These are phyloP conservation scores for Drosophila trapezifrons DNA, from an alignment of 1,140 invertebrate genomes.

Conservation along the genomic window DNA sequence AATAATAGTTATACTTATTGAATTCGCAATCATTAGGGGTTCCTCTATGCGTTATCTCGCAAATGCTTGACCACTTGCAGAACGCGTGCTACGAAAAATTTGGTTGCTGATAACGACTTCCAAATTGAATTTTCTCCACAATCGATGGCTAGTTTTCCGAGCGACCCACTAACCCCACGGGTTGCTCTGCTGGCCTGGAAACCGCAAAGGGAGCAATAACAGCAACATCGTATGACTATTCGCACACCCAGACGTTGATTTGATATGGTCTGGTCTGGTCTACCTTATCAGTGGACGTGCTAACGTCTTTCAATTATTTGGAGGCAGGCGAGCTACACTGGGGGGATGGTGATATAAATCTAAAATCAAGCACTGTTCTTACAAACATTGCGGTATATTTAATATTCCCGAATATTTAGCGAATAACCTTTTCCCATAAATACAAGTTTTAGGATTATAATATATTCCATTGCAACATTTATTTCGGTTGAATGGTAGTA, in stretches of 20 bases:
- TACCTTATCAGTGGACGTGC: slow-evolving; percentile 36
- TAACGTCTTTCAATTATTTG: slow-evolving; percentile 7
- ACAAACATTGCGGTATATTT: no score
- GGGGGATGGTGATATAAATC: no score
- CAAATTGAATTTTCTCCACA: not conserved
- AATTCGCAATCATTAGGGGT: slow-evolving; percentile 7
- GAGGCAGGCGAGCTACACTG: slow-evolving; percentile 9
- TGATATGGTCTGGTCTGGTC: slow-evolving; percentile 28
- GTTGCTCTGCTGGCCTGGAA: slow-evolving; percentile 17
- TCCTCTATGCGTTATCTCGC: slow-evolving; percentile 11
- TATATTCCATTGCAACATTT: no score
- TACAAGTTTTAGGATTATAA: no score
- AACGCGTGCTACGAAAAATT: slow-evolving; percentile 12
- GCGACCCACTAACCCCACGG: slow-evolving; percentile 25
- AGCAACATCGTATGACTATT: slow-evolving; percentile 40
- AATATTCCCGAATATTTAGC: no score
- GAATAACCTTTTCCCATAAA: no score
- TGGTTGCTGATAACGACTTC: not conserved
- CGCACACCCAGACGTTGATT: slow-evolving; percentile 21
- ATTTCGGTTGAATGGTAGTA: no score
- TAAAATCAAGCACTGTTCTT: no score
- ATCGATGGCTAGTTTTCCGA: slow-evolving; percentile 23
- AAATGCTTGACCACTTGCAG: not conserved
- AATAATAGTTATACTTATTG: not conserved
- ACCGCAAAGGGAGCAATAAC: not conserved